Evolutionary conservation across 2,113 vertebrate species (phyloP).

Genomic region (Ploceus nigricollis): DNA sequence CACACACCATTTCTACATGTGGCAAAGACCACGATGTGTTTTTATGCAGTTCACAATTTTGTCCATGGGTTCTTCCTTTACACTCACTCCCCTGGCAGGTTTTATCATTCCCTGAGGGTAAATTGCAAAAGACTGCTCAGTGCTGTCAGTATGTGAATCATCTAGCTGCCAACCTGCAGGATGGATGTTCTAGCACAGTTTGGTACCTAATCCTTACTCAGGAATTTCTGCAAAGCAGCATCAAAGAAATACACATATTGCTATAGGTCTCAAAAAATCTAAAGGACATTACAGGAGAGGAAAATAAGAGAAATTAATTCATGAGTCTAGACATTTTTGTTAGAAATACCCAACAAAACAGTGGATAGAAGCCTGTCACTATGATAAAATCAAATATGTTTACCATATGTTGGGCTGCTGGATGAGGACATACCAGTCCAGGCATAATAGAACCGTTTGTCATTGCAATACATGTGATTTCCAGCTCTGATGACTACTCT

Average conservation of each 20-base stretch:
- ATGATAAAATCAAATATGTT: background rate
- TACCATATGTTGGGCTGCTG: background rate
- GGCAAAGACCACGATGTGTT: background rate
- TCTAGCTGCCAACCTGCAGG: background rate
- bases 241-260: background rate
- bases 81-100: background rate
- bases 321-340: background rate
- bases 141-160: background rate
- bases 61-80: background rate
- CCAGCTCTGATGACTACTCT: background rate
- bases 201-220: background rate
- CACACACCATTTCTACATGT: background rate
- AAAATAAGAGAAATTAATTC: background rate
- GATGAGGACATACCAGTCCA: background rate
- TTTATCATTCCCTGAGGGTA: background rate
- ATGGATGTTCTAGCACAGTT: background rate
- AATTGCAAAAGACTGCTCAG: background rate
- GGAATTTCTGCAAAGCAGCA: background rate
- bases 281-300: background rate
- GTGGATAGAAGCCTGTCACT: background rate
- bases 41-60: background rate
- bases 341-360: background rate
- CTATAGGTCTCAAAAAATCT: background rate
- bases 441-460: background rate
- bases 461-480: background rate